Base-by-base conservation (phyloP, 2,797 vertebrate genomes). In the Sebastes kiyomatsui region DNA sequence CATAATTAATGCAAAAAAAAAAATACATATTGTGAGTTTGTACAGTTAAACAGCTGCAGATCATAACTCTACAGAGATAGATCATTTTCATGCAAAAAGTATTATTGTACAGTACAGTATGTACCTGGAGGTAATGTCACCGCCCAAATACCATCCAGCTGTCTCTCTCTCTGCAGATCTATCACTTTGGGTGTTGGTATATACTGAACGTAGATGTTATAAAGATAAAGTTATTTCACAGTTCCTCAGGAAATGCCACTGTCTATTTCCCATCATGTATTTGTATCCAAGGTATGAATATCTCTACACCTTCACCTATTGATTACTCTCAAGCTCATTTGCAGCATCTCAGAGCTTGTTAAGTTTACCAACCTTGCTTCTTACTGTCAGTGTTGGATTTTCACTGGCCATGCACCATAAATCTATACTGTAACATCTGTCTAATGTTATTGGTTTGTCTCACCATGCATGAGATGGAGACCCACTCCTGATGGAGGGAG, bases 391-490 rank as follows among this genome's bases (percentile, higher is more conserved):
- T 30, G 30, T 46, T 74, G 22, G 18, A 73, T 64, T 55, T 65
- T 64, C 38, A 65, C 60, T 75, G 32, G 67, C 49, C 32, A 54
- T 22, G 14, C 32, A 23, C 14, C 54, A 73, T 32, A 55, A 78
- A 76, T 87, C 82, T 62, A 79, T 83, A 38, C 38, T 77, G 14
- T 52, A 30, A 33, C 30, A 52, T 23, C 60, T 68, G 49, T 72
- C 67, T 33, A 54, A 33, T 59, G 59, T 54, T 77, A 55, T 58
- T 85, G 55, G n/a, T 67, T 69, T 60, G n/a, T 59, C 38, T 79
- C 5, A 6, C 74, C 35, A 56, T 49, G 33, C 66, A 69, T 52
- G 69, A 77, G 25, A 54, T 23, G 23, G 23, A 35, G 12, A 35
- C 8, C 46, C 22, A 38, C 20, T 70, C 18, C 7, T 3, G 59